These are phyloP conservation scores for Lacerta bilineata DNA, from an alignment of 2,797 vertebrate genomes.

Conservation along the genomic window DNA sequence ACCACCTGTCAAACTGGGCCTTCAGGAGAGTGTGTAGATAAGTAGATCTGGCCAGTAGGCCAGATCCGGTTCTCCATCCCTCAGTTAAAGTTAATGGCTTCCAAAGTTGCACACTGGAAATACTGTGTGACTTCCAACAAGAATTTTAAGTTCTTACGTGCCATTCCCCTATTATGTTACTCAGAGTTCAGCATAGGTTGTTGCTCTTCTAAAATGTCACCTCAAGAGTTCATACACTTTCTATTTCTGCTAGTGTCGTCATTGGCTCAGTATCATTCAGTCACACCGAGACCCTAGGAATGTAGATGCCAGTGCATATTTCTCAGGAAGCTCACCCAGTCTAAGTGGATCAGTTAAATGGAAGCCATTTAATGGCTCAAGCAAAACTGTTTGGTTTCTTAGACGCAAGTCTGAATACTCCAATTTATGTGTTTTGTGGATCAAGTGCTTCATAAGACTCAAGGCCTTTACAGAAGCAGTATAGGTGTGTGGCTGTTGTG, in stretches of 20 bases:
- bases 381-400: background rate
- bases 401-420: too few species aligned
- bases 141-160: background rate
- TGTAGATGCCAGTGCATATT: background rate
- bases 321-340: background rate
- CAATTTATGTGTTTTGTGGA: background rate
- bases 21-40: too few species aligned
- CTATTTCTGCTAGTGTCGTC: constrained; percentile 12
- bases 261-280: background rate
- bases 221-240: constrained; percentile 1
- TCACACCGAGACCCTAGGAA: background rate
- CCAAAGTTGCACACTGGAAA: background rate
- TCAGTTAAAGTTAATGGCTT: background rate
- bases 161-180: constrained; percentile 1
- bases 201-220: constrained; percentile 35
- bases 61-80: too few species aligned
- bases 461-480: constrained; percentile 2
- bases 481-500: constrained; percentile 4
- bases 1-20: background rate
- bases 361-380: background rate
- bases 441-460: background rate
- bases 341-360: background rate
- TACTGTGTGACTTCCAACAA: background rate
- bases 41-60: too few species aligned
- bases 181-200: constrained; percentile 24